Percentiles rank a stretch among this genome's conserved stretches.
Evolutionary conservation across 1,140 invertebrate species (phyloP).

Genomic region (Drosophila tani): DNA sequence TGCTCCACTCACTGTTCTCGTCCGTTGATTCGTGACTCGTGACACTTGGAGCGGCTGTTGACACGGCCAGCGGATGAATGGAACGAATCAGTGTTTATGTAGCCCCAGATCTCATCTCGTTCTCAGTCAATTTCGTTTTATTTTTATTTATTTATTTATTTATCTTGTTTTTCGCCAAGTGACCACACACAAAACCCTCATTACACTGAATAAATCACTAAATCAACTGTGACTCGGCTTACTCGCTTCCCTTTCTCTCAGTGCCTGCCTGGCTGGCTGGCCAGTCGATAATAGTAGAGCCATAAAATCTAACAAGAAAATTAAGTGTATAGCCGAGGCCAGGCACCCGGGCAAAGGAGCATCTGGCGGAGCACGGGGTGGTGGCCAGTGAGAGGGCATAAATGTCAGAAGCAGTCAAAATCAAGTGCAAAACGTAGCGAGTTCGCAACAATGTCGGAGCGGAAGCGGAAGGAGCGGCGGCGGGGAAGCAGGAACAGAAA

Average conservation of each 20-base stretch:
- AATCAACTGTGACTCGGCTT: conserved; percentile 40
- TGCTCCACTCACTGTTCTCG: conserved; percentile 11
- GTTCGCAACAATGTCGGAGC: conserved; percentile 32
- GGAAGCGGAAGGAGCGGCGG: background rate
- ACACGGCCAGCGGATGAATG: conserved; percentile 10
- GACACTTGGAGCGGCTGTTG: conserved; percentile 31
- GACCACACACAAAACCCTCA: conserved; percentile 47
- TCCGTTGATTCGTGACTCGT: conserved; percentile 28
- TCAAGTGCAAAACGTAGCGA: conserved; percentile 56
- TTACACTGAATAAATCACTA: conserved; percentile 66
- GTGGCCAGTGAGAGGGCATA: conserved; percentile 57
- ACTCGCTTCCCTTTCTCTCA: conserved; percentile 20
- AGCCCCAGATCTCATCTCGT: conserved; percentile 7
- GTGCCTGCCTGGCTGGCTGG: conserved; percentile 13
- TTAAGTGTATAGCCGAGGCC: conserved; percentile 58
- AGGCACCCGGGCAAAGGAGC: conserved; percentile 9
- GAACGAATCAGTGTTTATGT: conserved; percentile 19
- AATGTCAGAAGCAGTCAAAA: conserved; percentile 80
- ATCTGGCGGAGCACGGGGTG: conserved; percentile 1
- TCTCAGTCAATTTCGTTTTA: conserved; percentile 5
- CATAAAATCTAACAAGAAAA: conserved; percentile 77
- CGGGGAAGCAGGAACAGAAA: conserved; percentile 2
- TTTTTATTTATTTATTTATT: conserved; percentile 35
- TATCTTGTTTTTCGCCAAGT: conserved; percentile 22
- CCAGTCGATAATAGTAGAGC: conserved; percentile 66